phyloP scores from a whole-genome alignment of 2,113 vertebrate species.

The Ictalurus furcatus region DNA sequence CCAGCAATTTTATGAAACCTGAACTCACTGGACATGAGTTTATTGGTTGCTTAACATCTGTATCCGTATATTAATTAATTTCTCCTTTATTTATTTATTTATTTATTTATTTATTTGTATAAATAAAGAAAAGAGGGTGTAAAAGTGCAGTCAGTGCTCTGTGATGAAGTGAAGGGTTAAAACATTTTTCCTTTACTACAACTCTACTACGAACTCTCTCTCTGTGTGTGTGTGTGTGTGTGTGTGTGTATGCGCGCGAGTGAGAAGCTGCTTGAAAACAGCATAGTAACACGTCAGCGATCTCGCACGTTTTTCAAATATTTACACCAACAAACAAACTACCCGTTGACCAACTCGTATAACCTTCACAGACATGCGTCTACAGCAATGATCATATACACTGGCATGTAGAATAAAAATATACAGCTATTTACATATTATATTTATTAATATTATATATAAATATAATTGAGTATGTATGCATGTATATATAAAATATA shows the following conservation, averaged over 20 bases:
- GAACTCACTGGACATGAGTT: too few relatives aligned
- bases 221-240: too few relatives aligned
- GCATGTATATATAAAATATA: too few relatives aligned
- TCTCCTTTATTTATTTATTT: background rate
- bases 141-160: background rate
- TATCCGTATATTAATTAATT: background rate
- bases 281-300: constrained; percentile 79
- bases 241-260: background rate
- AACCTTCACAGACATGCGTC: background rate
- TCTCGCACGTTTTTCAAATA: constrained; percentile 64
- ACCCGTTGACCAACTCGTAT: background rate
- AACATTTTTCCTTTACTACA: background rate
- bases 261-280: constrained; percentile 73
- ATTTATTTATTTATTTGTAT: background rate
- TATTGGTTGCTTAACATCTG: background rate
- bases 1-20: background rate
- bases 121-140: background rate
- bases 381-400: background rate
- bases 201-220: constrained; percentile 6
- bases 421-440: background rate
- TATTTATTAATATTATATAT: too few relatives aligned
- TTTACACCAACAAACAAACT: background rate
- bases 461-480: too few relatives aligned
- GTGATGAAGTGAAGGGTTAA: constrained; percentile 1
- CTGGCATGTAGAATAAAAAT: background rate